A percentile compares a stretch with the other conserved stretches of the same genome.
These are phyloP conservation scores for Leistus spinibarbis DNA, from an alignment of 2,888 invertebrate genomes.

Conservation along the genomic window DNA sequence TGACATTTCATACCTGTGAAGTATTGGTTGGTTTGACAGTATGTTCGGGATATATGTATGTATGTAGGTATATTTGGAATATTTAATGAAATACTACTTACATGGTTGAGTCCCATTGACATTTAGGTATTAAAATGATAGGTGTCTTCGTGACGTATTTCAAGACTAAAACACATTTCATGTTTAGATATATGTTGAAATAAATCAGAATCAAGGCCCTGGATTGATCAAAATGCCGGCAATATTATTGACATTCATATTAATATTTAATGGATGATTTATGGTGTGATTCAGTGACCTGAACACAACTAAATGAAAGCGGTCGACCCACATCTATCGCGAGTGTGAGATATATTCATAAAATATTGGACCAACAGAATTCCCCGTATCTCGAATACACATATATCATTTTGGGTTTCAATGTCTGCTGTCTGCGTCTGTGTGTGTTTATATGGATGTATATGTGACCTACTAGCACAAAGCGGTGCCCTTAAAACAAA, in stretches of 20 bases:
- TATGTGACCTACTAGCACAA: conserved; percentile 1
- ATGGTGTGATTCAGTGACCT: neutral
- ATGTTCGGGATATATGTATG: too few species aligned
- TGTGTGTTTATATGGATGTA: neutral
- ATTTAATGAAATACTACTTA: too few species aligned
- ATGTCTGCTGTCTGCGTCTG: too few species aligned
- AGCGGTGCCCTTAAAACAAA: conserved; percentile 27
- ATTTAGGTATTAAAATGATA: too few species aligned
- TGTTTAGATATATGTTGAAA: too few species aligned
- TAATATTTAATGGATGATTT: neutral
- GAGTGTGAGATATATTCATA: neutral
- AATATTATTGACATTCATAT: too few species aligned
- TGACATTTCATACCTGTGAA: too few species aligned
- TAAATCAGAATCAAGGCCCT: neutral
- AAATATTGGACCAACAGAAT: conserved; percentile 1
- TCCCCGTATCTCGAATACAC: neutral
- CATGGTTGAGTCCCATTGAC: too few species aligned
- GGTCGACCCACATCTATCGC: neutral
- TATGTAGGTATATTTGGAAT: too few species aligned
- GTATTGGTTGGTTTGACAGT: too few species aligned
- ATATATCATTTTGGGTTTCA: neutral
- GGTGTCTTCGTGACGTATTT: too few species aligned
- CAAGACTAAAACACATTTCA: too few species aligned
- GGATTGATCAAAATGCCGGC: neutral
- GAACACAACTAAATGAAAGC: neutral